Evolutionary conservation across 2,113 vertebrate species (phyloP).

Genomic region (Amphilophus citrinellus): DNA sequence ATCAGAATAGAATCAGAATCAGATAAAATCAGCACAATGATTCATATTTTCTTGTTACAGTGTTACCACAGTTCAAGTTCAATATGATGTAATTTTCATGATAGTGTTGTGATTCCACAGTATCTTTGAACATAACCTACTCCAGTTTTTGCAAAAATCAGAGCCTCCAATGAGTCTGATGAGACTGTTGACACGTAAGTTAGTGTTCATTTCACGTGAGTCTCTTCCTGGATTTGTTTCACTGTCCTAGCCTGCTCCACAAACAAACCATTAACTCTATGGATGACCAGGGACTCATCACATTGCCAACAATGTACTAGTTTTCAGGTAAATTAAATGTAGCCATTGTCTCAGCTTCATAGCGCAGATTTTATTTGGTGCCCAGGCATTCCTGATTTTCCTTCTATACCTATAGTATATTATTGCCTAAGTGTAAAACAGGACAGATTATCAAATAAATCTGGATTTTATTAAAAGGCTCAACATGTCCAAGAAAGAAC

Average conservation of each 20-base stretch:
- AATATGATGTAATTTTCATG: not conserved
- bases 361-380: slow-evolving; percentile 27
- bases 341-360: slow-evolving; percentile 31
- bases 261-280: slow-evolving; percentile 12
- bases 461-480: not conserved
- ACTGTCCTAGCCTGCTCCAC: not conserved
- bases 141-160: slow-evolving; percentile 21
- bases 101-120: not conserved
- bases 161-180: slow-evolving; percentile 17
- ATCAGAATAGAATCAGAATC: too few species aligned
- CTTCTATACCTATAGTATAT: slow-evolving; percentile 41
- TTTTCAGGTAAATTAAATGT: slow-evolving; percentile 44
- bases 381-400: slow-evolving; percentile 32
- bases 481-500: not conserved
- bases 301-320: slow-evolving; percentile 34
- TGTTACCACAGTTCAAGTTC: not conserved
- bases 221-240: slow-evolving; percentile 19
- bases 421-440: not conserved
- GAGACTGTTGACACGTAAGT: not conserved
- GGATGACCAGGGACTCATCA: slow-evolving; percentile 17
- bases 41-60: not conserved
- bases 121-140: not conserved
- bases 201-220: slow-evolving; percentile 7
- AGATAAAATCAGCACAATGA: not conserved
- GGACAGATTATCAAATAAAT: not conserved